Percentiles rank a stretch among this genome's conserved stretches.
These are phyloP conservation scores for Choristoneura fumiferana DNA, from an alignment of 1,140 invertebrate species.

Conservation along the genomic window DNA sequence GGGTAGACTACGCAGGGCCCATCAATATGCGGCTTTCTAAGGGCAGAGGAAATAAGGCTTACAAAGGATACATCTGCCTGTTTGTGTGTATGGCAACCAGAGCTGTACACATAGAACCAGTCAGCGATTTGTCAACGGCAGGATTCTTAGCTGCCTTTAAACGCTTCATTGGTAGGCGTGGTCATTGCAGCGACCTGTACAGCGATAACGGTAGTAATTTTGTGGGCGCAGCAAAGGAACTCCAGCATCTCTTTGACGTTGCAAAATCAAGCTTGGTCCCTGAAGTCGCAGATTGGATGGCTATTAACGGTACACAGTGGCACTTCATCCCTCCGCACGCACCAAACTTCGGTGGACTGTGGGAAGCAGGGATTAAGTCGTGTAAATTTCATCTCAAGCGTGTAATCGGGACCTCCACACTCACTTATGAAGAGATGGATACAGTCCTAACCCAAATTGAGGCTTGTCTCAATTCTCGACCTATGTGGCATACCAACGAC, in stretches of 20 bases:
- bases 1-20: conserved; percentile 16
- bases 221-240: conserved; percentile 36
- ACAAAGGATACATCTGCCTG: no score
- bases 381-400: conserved; percentile 32
- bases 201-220: conserved; percentile 57
- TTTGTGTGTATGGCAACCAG: no score
- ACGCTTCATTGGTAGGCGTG: conserved; percentile 47
- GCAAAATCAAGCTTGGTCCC: background rate
- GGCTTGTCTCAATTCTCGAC: conserved; percentile 26
- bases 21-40: background rate
- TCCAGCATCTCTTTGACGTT: background rate
- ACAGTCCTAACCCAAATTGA: conserved; percentile 25
- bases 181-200: no score
- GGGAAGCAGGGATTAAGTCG: conserved; percentile 38
- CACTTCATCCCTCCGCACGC: conserved; percentile 26
- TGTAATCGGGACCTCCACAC: conserved; percentile 21
- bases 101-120: no score
- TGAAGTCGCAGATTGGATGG: conserved; percentile 4
- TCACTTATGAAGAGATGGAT: conserved; percentile 25
- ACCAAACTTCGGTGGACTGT: conserved; percentile 40
- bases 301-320: background rate
- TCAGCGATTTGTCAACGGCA: conserved; percentile 26
- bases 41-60: conserved; percentile 22
- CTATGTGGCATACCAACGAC: conserved; percentile 6
- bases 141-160: conserved; percentile 41